Conservation (phyloP, 2,888 invertebrate species). For the Embidobia sp. region DNA sequence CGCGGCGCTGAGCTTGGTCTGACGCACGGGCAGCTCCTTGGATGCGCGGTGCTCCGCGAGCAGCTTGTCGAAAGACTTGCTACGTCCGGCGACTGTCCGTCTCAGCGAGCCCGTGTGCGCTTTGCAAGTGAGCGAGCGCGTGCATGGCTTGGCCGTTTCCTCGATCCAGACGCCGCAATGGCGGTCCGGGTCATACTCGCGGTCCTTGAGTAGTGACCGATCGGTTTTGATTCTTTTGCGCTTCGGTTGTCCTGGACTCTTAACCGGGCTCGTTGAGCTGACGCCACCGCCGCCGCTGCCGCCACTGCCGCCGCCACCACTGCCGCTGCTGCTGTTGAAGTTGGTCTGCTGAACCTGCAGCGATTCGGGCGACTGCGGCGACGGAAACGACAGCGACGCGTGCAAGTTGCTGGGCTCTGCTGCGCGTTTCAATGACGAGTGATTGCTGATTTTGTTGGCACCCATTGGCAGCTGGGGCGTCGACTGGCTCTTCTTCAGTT, state of each 20-base stretch:
- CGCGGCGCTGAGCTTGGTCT: conserved; percentile 71
- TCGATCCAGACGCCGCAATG: conserved; percentile 90
- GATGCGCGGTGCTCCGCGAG: conserved; percentile 88
- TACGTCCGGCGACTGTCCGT: conserved; percentile 87
- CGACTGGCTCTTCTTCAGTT: conserved; percentile 76
- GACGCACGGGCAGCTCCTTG: conserved; percentile 82
- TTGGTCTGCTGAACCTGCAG: conserved; percentile 70
- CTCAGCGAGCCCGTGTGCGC: conserved; percentile 87
- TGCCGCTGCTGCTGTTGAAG: conserved; percentile 20
- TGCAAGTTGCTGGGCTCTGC: conserved; percentile 71
- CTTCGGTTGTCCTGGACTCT: conserved; percentile 75
- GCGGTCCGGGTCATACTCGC: conserved; percentile 91
- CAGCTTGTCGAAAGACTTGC: conserved; percentile 88
- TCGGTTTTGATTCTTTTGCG: conserved; percentile 79
- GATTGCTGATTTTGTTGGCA: conserved; percentile 68
- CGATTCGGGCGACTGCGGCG: conserved; percentile 78
- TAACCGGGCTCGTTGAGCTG: conserved; percentile 65
- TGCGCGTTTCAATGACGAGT: conserved; percentile 74
- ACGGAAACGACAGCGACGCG: conserved; percentile 69
- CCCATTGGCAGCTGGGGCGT: conserved; percentile 67
- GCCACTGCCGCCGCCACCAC: too few species aligned
- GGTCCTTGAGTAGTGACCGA: conserved; percentile 81
- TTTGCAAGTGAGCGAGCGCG: conserved; percentile 89
- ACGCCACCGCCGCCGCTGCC: background rate
- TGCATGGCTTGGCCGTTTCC: conserved; percentile 88